Evolutionary conservation across 2,888 invertebrate species (phyloP).

Genomic region (Orchesellides sinensis): DNA sequence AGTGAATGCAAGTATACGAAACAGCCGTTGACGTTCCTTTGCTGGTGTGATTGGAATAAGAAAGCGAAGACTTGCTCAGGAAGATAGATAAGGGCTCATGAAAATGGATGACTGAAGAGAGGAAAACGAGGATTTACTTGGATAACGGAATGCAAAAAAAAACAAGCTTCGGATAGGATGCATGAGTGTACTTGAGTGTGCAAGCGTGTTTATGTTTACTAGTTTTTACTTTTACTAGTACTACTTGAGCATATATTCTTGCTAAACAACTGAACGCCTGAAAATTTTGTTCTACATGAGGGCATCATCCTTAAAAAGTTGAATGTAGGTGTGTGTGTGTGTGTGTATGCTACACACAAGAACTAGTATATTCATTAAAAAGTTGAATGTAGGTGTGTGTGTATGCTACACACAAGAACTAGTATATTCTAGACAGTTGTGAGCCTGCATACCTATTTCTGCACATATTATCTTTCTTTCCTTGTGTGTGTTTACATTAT

Average conservation of each 20-base stretch:
- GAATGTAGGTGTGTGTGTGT: too few relatives aligned
- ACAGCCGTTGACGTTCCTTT: constrained; percentile 22
- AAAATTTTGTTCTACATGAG: too few relatives aligned
- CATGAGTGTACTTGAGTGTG: constrained; percentile 19
- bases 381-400: too few relatives aligned
- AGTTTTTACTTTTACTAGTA: background rate
- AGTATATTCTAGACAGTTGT: too few relatives aligned
- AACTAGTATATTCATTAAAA: too few relatives aligned
- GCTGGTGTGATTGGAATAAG: constrained; percentile 56
- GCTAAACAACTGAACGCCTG: too few relatives aligned
- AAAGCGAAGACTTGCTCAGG: constrained; percentile 24
- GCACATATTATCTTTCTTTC: background rate
- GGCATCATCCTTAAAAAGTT: too few relatives aligned
- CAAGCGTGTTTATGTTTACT: constrained; percentile 32
- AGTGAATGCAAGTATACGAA: background rate
- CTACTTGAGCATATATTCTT: too few relatives aligned
- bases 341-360: too few relatives aligned
- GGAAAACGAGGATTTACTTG: constrained; percentile 50
- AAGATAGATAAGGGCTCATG: constrained; percentile 62
- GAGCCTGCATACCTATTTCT: background rate
- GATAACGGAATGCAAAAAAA: constrained; percentile 39
- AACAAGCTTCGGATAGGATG: background rate
- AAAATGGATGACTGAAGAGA: constrained; percentile 55
- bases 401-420: too few relatives aligned
- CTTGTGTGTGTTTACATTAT: constrained; percentile 4